Evolutionary conservation across 35 echinoderm and acorn worm species (phyloP).

Genomic region (Diadema setosum): DNA sequence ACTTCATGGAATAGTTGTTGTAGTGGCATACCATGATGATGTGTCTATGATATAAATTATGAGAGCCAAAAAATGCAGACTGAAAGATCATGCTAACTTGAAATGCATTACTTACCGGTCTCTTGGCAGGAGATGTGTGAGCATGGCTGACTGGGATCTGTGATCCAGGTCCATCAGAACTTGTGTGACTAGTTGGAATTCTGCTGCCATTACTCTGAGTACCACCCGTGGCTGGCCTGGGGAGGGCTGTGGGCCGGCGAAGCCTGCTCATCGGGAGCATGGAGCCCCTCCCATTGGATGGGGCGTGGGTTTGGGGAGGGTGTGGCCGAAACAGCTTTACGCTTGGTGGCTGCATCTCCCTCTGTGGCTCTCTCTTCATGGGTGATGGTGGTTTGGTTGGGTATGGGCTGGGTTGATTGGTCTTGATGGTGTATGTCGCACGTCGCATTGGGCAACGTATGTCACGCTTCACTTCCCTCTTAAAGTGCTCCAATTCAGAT

Average conservation of each 20-base stretch:
- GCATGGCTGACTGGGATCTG: not conserved
- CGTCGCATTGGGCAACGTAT: conserved; percentile 22
- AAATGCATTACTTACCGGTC: not conserved
- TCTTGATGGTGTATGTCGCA: conserved; percentile 18
- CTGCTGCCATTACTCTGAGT: too few relatives aligned
- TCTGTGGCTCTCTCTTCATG: not conserved
- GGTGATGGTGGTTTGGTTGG: not conserved
- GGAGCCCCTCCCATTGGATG: not conserved
- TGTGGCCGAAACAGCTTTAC: not conserved
- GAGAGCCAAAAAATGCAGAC: too few relatives aligned
- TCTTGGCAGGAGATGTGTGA: not conserved
- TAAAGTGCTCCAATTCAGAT: conserved; percentile 11
- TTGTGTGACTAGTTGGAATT: too few relatives aligned
- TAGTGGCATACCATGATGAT: too few relatives aligned
- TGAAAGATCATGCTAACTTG: not conserved
- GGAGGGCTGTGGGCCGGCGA: not conserved
- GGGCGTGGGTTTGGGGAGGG: not conserved
- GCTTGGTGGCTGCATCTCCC: not conserved
- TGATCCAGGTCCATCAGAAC: too few relatives aligned
- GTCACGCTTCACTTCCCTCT: conserved; percentile 17
- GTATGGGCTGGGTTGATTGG: conserved; percentile 9
- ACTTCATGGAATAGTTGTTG: too few relatives aligned
- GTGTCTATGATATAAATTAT: too few relatives aligned
- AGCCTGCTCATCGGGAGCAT: not conserved
- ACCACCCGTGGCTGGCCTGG: not conserved